Evolutionary conservation across 1,140 invertebrate species (phyloP).

Genomic region (Drosophila albomicans): DNA sequence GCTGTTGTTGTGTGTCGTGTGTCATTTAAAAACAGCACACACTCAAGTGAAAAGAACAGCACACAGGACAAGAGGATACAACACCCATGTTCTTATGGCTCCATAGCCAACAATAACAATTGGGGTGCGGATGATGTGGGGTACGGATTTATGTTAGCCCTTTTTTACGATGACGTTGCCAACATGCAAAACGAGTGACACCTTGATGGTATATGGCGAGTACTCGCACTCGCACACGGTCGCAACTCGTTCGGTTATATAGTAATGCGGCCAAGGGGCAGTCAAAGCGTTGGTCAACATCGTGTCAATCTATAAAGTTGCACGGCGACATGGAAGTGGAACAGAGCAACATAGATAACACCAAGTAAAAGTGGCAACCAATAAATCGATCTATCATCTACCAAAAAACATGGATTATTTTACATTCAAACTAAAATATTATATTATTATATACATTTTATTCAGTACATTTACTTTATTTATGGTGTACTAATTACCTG

Average conservation of each 20-base stretch:
- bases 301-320: slow-evolving; percentile 24
- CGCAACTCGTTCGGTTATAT: background rate
- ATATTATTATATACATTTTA: too few species aligned
- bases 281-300: slow-evolving; percentile 18
- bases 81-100: slow-evolving; percentile 19
- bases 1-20: slow-evolving; percentile 24
- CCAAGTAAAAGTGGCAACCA: slow-evolving; percentile 5
- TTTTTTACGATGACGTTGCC: slow-evolving; percentile 51
- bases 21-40: slow-evolving; percentile 42
- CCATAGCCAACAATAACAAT: too few species aligned
- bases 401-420: too few species aligned
- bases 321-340: background rate
- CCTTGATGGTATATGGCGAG: slow-evolving; percentile 32
- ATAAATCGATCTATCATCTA: background rate
- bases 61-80: slow-evolving; percentile 27
- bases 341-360: background rate
- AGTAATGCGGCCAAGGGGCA: slow-evolving; percentile 21
- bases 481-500: too few species aligned
- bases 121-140: background rate
- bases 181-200: slow-evolving; percentile 55
- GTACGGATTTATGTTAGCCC: slow-evolving; percentile 44
- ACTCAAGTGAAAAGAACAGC: slow-evolving; percentile 34
- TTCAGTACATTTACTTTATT: too few species aligned
- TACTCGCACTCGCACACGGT: background rate
- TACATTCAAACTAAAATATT: too few species aligned